Evolutionary conservation across 1,140 invertebrate genomes (phyloP).

Genomic region (Drosophila tani): DNA sequence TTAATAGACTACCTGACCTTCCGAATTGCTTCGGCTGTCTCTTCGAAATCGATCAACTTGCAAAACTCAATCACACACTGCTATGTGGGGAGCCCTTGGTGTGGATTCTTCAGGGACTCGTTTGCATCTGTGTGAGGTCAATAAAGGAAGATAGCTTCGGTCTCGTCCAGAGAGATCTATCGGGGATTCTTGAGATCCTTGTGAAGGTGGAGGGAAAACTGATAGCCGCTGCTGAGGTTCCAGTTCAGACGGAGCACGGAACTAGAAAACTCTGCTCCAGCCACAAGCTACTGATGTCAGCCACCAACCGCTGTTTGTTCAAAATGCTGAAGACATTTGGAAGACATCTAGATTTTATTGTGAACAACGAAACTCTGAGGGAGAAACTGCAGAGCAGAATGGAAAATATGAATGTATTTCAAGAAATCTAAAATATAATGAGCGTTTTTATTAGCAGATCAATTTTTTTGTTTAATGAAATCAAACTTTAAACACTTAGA

Average conservation of each 20-base stretch:
- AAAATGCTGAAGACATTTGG: conserved; percentile 25
- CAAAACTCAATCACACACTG: conserved; percentile 26
- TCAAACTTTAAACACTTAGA: too few relatives aligned
- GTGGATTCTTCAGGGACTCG: conserved; percentile 45
- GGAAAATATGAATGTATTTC: neutral
- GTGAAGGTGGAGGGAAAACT: conserved; percentile 20
- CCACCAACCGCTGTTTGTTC: conserved; percentile 22
- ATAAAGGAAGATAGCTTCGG: conserved; percentile 13
- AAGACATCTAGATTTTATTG: neutral
- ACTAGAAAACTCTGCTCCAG: conserved; percentile 11
- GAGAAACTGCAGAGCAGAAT: neutral
- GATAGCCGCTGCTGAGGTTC: neutral
- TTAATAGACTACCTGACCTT: neutral
- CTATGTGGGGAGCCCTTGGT: conserved; percentile 8
- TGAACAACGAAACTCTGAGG: neutral
- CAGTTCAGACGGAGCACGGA: neutral
- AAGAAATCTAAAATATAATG: neutral
- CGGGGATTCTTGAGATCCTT: conserved; percentile 4
- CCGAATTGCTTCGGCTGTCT: neutral
- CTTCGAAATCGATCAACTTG: neutral
- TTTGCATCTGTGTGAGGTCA: conserved; percentile 43
- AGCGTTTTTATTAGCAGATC: too few relatives aligned
- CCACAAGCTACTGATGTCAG: conserved; percentile 1
- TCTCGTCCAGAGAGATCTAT: conserved; percentile 12
- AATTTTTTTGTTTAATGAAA: too few relatives aligned